These are phyloP conservation scores for Carollia perspicillata DNA, from an alignment of 2,113 vertebrate genomes.

Conservation along the genomic window DNA sequence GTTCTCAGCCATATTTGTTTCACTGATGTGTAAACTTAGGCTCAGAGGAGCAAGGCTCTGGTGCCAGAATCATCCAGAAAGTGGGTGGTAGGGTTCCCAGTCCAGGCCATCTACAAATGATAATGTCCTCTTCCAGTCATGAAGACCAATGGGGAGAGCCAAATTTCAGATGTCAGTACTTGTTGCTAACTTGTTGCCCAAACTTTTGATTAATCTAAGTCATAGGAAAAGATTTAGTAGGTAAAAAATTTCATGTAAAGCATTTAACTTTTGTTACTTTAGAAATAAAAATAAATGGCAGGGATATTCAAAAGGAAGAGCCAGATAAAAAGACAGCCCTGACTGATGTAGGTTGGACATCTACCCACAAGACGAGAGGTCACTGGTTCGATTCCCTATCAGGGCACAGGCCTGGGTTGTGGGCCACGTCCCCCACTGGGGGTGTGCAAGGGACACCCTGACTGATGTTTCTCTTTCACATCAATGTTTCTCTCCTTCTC, in stretches of 20 bases:
- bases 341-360: too few relatives aligned
- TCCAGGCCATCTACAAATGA: neutral
- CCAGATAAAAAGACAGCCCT: neutral
- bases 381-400: too few relatives aligned
- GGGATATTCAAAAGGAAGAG: neutral
- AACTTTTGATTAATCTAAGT: neutral
- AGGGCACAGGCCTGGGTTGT: too few relatives aligned
- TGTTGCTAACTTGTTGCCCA: neutral
- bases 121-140: neutral
- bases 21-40: neutral
- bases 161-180: neutral
- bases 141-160: neutral
- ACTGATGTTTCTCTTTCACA: too few relatives aligned
- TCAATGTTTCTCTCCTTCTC: too few relatives aligned
- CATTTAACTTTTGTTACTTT: neutral
- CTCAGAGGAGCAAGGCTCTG: neutral
- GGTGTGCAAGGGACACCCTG: too few relatives aligned
- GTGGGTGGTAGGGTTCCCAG: neutral
- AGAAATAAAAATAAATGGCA: slow-evolving; percentile 29
- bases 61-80: neutral
- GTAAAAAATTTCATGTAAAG: neutral
- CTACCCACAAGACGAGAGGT: too few relatives aligned
- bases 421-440: too few relatives aligned
- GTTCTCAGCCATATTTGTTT: neutral
- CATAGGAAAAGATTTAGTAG: neutral